A percentile compares a stretch with the other conserved stretches of the same genome.
phyloP scores from a whole-genome alignment of 2,113 vertebrate genomes.

The Chiloscyllium plagiosum region DNA sequence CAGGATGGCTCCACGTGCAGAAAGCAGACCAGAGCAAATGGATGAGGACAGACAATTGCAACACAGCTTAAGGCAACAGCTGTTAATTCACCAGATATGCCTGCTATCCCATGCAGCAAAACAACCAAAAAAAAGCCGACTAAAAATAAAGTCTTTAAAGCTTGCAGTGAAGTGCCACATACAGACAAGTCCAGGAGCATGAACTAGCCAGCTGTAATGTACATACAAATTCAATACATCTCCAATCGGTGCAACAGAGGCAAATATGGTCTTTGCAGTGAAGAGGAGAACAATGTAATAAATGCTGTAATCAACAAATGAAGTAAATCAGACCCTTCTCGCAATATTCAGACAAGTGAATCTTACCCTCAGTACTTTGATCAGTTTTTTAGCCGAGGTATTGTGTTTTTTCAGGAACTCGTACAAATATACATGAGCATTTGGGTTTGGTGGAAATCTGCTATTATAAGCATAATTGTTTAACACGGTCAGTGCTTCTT shows the following conservation, averaged over 20 bases:
- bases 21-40: not conserved
- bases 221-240: not conserved
- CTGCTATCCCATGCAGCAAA: not conserved
- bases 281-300: not conserved
- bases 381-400: constrained; percentile 53
- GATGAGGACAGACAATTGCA: not conserved
- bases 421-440: constrained; percentile 80
- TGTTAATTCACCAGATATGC: not conserved
- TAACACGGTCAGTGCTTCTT: constrained; percentile 63
- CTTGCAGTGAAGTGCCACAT: too few species aligned
- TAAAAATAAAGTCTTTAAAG: not conserved
- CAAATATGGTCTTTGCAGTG: not conserved
- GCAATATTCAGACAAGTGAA: not conserved
- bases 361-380: constrained; percentile 70
- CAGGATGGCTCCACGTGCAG: not conserved
- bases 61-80: not conserved
- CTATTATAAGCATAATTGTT: constrained; percentile 74
- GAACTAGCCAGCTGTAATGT: not conserved
- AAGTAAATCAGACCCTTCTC: not conserved
- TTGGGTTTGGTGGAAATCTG: constrained; percentile 80
- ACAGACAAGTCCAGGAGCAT: not conserved
- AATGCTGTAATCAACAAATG: not conserved
- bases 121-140: not conserved
- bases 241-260: not conserved
- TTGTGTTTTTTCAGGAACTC: constrained; percentile 66